Conservation (phyloP, 2,888 invertebrate species). For the Calameuta filiformis region DNA sequence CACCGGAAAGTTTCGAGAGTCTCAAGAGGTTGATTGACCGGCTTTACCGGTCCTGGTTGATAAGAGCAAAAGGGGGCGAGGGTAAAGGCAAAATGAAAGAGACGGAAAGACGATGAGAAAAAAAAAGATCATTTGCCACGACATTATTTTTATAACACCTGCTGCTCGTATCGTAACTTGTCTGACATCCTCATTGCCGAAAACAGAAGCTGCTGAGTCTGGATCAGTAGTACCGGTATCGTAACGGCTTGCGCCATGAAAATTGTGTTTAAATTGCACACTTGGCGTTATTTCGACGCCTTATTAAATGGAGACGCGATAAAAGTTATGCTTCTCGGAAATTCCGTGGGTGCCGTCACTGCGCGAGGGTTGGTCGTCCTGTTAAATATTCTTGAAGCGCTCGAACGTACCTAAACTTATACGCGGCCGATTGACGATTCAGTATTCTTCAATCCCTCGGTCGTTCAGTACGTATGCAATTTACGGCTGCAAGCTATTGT, state of each 20-base stretch:
- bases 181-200: conserved; percentile 50
- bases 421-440: background rate
- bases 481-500: background rate
- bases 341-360: background rate
- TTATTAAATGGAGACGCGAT: conserved; percentile 16
- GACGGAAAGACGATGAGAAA: conserved; percentile 16
- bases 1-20: background rate
- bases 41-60: conserved; percentile 6
- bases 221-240: conserved; percentile 38
- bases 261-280: conserved; percentile 16
- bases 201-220: conserved; percentile 51
- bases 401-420: background rate
- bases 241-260: conserved; percentile 37
- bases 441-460: background rate
- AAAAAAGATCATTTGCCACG: background rate
- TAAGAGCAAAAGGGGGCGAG: background rate
- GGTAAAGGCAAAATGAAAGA: background rate
- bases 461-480: background rate
- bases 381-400: background rate
- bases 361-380: background rate
- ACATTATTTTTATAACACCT: conserved; percentile 34
- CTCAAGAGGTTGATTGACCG: background rate
- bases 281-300: conserved; percentile 14
- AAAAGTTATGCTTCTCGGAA: conserved; percentile 10
- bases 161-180: conserved; percentile 42